A percentile compares a stretch with the other conserved stretches of the same genome.
phyloP scores from a whole-genome alignment of 2,113 vertebrate genomes.

The Chionomys nivalis region DNA sequence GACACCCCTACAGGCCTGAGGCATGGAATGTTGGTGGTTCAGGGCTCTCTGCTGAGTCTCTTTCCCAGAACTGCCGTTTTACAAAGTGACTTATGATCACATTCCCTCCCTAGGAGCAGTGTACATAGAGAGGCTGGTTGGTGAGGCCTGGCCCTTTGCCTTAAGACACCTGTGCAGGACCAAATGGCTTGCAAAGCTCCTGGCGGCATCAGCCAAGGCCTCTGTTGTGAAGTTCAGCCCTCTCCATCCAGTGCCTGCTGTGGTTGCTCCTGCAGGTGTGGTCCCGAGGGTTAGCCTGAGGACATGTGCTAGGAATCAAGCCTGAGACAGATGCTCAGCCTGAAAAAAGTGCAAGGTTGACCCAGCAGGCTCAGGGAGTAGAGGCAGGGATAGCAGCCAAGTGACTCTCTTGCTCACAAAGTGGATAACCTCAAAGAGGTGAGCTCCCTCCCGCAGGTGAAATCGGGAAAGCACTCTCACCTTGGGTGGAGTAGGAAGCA shows the following conservation, averaged over 20 bases:
- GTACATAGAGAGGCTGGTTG: background rate
- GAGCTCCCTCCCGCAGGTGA: background rate
- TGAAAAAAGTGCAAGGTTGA: background rate
- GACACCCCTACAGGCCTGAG: background rate
- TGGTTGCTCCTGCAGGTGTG: rapidly evolving
- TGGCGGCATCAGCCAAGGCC: background rate
- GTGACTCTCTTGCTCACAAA: background rate
- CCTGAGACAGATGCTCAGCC: background rate
- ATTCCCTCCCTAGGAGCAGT: background rate
- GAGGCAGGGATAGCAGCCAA: background rate
- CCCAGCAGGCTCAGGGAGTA: background rate
- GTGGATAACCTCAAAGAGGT: background rate
- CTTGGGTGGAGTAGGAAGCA: background rate
- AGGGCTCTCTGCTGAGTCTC: background rate
- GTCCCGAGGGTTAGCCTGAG: background rate
- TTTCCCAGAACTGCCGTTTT: background rate
- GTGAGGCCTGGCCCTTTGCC: background rate
- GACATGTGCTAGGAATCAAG: background rate
- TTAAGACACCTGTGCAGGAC: background rate
- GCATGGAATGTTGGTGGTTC: background rate
- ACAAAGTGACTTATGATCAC: background rate
- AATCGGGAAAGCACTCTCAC: background rate
- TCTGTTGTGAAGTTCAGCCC: background rate
- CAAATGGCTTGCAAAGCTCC: background rate
- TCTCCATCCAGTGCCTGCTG: background rate